A percentile compares a stretch with the other conserved stretches of the same genome.
Conservation (phyloP, 2,113 vertebrate genomes). For the Apodemus sylvaticus region DNA sequence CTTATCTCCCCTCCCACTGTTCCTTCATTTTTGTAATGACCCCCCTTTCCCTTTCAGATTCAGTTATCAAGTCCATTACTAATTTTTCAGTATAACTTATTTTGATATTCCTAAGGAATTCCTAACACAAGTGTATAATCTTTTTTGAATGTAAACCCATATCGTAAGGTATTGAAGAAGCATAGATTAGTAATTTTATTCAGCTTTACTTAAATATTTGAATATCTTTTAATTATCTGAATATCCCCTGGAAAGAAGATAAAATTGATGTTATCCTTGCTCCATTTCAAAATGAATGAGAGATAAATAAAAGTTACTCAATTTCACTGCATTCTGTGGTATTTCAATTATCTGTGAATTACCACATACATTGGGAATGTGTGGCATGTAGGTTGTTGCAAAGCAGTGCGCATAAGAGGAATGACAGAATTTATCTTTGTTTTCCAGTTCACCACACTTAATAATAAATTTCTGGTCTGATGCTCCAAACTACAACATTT, state of each 20-base stretch:
- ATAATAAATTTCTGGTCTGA: background rate
- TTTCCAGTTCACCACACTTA: background rate
- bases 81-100: background rate
- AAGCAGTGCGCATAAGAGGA: background rate
- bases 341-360: background rate
- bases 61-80: background rate
- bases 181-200: background rate
- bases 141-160: background rate
- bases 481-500: background rate
- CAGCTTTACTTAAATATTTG: conserved; percentile 5
- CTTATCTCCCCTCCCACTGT: fast-evolving
- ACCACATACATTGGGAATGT: background rate
- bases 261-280: background rate
- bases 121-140: background rate
- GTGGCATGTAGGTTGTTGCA: background rate
- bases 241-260: background rate
- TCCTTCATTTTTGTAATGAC: background rate
- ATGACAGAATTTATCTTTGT: background rate
- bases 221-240: conserved; percentile 15
- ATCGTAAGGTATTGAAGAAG: background rate
- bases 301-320: background rate
- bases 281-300: background rate
- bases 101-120: background rate
- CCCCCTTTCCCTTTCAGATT: background rate
- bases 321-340: background rate